Evolutionary conservation across 2,797 vertebrate genomes (phyloP).

Genomic region (Sebastes trivittatus): DNA sequence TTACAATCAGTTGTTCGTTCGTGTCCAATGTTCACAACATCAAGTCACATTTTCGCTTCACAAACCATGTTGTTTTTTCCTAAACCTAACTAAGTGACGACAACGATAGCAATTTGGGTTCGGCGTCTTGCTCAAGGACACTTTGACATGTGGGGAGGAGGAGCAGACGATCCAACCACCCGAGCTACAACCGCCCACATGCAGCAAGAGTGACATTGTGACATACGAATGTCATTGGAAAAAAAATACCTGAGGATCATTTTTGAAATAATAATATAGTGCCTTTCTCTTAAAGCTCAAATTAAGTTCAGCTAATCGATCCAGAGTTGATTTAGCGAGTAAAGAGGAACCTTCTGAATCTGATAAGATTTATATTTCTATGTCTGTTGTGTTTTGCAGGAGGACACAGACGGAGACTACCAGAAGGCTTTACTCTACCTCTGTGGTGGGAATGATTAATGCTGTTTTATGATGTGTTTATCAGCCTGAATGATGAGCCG

Average conservation of each 20-base stretch:
- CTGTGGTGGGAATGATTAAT: slow-evolving; percentile 89
- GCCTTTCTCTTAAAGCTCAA: not conserved
- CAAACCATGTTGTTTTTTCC: no score
- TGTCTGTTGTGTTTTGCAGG: slow-evolving; percentile 75
- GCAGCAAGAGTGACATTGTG: not conserved
- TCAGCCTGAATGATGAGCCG: slow-evolving; percentile 47
- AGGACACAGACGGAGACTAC: slow-evolving; percentile 93
- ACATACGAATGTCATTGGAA: not conserved
- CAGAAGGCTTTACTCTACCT: slow-evolving; percentile 91
- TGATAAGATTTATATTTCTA: not conserved
- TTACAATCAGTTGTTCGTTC: no score
- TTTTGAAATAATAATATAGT: not conserved
- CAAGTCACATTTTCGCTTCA: no score
- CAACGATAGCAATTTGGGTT: not conserved
- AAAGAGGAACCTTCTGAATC: not conserved
- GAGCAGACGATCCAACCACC: not conserved
- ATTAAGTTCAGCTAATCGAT: not conserved
- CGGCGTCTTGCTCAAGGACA: slow-evolving; percentile 13
- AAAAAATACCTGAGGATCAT: not conserved
- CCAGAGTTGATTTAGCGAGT: not conserved
- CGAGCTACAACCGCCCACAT: not conserved
- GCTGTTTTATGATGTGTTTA: not conserved
- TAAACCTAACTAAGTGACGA: no score
- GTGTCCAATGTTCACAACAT: no score
- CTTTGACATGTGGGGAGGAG: slow-evolving; percentile 38